Conservation (phyloP, 1,140 invertebrate genomes). For the Halyomorpha halys region DNA sequence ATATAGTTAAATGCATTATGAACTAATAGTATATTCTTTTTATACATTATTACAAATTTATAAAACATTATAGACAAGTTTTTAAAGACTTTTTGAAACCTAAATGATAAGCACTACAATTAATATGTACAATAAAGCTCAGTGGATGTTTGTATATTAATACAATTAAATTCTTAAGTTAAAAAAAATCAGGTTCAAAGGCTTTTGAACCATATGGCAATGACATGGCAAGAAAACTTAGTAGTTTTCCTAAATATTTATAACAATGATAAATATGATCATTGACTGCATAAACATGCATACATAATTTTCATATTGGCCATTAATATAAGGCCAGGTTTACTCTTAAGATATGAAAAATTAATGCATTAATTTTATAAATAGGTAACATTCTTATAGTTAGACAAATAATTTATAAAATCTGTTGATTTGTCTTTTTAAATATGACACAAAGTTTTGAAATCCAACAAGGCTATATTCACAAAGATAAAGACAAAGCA, state of each 20-base stretch:
- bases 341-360: not conserved
- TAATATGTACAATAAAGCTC: conserved; percentile 9
- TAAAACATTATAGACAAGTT: too few relatives aligned
- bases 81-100: too few relatives aligned
- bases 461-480: not conserved
- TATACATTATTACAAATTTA: too few relatives aligned
- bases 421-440: too few relatives aligned
- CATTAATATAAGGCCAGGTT: conserved; percentile 9
- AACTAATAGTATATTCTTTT: too few relatives aligned
- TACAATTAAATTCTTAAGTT: not conserved
- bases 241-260: not conserved
- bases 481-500: conserved; percentile 14
- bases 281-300: conserved; percentile 17
- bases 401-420: too few relatives aligned
- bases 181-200: not conserved
- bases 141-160: not conserved
- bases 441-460: too few relatives aligned
- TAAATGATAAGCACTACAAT: not conserved
- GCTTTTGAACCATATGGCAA: conserved; percentile 12
- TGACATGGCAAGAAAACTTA: conserved; percentile 2
- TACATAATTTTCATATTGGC: conserved; percentile 9
- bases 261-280: conserved; percentile 10
- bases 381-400: not conserved
- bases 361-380: not conserved
- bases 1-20: too few relatives aligned